A percentile compares a stretch with the other conserved stretches of the same genome.
phyloP scores from a whole-genome alignment of 2,113 vertebrate genomes.

The Xiphophorus couchianus region DNA sequence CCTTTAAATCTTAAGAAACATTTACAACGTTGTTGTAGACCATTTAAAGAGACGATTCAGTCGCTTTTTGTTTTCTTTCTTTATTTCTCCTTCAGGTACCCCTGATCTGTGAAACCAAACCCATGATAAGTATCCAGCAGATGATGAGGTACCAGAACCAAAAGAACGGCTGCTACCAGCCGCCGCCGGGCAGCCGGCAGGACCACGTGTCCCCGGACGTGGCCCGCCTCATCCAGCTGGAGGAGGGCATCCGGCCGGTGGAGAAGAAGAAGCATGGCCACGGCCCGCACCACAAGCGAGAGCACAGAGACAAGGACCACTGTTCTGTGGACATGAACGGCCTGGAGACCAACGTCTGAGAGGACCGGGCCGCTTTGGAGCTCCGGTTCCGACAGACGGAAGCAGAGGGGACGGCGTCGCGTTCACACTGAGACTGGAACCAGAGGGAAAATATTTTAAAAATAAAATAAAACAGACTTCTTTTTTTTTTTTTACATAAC shows the following conservation, averaged over 20 bases:
- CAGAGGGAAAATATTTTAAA: neutral
- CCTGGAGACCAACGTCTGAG: conserved; percentile 94
- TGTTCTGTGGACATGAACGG: conserved; percentile 95
- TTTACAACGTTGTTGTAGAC: no score
- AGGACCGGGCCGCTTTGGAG: neutral
- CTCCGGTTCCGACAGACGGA: conserved; percentile 3
- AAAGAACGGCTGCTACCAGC: conserved; percentile 88
- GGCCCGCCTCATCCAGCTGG: conserved; percentile 85
- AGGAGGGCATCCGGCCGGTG: conserved; percentile 81
- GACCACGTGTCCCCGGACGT: conserved; percentile 80
- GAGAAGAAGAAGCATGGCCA: conserved; percentile 78
- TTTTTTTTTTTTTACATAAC: conserved; percentile 44
- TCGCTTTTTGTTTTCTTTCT: neutral
- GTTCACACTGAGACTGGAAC: conserved; percentile 22
- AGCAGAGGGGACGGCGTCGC: neutral
- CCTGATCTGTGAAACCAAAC: conserved; percentile 90
- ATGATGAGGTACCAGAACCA: conserved; percentile 94
- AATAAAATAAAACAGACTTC: conserved; percentile 21
- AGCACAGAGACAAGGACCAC: conserved; percentile 86
- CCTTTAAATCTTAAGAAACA: no score
- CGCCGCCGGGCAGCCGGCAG: conserved; percentile 75
- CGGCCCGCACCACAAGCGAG: conserved; percentile 75
- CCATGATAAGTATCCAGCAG: conserved; percentile 90
- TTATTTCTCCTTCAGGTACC: conserved; percentile 77
- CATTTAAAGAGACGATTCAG: no score